Evolutionary conservation across 1,140 invertebrate genomes (phyloP).

Genomic region (Chionoecetes opilio): DNA sequence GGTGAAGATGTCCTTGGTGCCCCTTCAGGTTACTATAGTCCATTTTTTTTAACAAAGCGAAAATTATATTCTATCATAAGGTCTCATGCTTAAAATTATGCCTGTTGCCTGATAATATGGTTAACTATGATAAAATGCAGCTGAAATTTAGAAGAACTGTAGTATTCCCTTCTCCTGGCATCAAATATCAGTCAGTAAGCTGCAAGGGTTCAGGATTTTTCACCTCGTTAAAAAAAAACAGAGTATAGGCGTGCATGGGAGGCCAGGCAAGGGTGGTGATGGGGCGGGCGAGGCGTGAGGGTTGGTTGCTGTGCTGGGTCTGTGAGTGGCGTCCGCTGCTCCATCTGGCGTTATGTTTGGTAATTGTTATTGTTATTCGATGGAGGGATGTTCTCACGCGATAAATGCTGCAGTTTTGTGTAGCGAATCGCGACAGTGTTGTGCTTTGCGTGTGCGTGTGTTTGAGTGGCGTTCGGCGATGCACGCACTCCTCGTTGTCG

Average conservation of each 20-base stretch:
- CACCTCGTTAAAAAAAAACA: no score
- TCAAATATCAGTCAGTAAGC: no score
- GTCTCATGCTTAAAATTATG: no score
- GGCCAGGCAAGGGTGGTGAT: neutral
- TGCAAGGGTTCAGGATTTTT: no score
- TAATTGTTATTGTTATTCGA: neutral
- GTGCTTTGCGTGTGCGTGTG: neutral
- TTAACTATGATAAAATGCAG: no score
- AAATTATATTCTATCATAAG: no score
- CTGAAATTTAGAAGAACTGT: no score
- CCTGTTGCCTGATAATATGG: no score
- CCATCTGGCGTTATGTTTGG: neutral
- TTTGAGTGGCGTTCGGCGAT: neutral
- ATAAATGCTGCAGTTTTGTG: neutral
- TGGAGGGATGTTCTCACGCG: neutral
- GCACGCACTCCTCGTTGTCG: neutral
- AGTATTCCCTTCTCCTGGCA: no score
- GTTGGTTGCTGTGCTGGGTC: neutral
- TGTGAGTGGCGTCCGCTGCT: neutral
- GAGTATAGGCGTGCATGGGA: neutral
- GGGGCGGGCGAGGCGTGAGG: neutral
- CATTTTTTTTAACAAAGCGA: no score
- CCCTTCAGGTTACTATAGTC: neutral
- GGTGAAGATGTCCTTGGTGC: neutral
- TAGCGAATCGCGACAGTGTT: neutral